Base-by-base conservation (phyloP, 2,113 vertebrate species). In the Gallinago paraguaiae region DNA sequence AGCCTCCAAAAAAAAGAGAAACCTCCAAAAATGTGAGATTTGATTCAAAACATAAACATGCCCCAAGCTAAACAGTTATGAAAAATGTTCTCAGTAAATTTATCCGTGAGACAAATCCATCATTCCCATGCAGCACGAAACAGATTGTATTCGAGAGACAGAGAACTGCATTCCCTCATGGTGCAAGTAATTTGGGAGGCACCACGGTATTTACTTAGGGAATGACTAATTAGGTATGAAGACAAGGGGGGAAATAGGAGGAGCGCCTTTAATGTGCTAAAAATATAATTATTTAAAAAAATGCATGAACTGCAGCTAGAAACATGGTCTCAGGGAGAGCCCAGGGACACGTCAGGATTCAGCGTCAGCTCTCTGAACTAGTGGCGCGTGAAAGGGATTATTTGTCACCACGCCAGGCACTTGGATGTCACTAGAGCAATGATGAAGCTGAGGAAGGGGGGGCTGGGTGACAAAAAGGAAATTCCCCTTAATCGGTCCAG, bases 161-260 rank as follows among this genome's bases (percentile, higher is more conserved):
- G 50, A 84, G 43, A 94, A 84, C 54, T 82, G 16, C 39, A 45
- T 90, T 96, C 45, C 43, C 50, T 90, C 63, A 41, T 8, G 11
- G 69, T 57, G 33, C 7, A 11, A 92, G 59, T 79, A 91, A 88
- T 83, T 88, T 90, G 39, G 37, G 86, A 96, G 31, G 56, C 59
- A 94, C 53, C 56, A 54, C 1, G 8, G 35, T 87, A 89, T 90
- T 96, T 95, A 89, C 68, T 93, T 93, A 95, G 56, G 51, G 90
- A 98, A 96, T 67, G 53, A 94, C 91, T 90, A 96, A 82, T 96
- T 95, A 83, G 25, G 57, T 95, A 86, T 24, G 31, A 96, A 91
- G 76, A 46, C 48, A 88, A 51, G 5, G 12, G 9, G 16, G 19
- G 13, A 8, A 19, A 15, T 10, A 72, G 50, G 46, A 75, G 56